Evolutionary conservation across 2,888 invertebrate genomes (phyloP).

Genomic region (Apodemia hepburni): DNA sequence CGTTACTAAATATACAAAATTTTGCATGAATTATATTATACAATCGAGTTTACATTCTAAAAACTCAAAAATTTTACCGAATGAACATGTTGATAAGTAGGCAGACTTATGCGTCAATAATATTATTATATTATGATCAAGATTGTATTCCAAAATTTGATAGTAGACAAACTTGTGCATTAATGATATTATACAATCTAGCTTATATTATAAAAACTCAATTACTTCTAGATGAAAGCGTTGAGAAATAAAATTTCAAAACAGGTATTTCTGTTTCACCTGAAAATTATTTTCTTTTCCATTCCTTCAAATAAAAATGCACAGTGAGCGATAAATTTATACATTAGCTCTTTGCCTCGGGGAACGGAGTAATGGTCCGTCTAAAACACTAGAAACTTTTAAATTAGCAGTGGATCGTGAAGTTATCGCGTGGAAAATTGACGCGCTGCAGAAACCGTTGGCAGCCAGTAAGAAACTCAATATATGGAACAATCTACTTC

Average conservation of each 20-base stretch:
- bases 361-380: conserved; percentile 40
- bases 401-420: conserved; percentile 40
- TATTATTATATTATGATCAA: too few relatives aligned
- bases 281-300: conserved; percentile 22
- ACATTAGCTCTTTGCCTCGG: conserved; percentile 34
- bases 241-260: conserved; percentile 9
- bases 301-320: conserved; percentile 28
- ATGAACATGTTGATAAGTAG: too few relatives aligned
- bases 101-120: too few relatives aligned
- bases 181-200: too few relatives aligned
- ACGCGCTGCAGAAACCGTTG: conserved; percentile 34
- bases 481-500: conserved; percentile 14
- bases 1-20: too few relatives aligned
- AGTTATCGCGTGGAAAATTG: conserved; percentile 44
- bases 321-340: conserved; percentile 33
- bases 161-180: too few relatives aligned
- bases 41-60: too few relatives aligned
- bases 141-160: too few relatives aligned
- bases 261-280: conserved; percentile 17
- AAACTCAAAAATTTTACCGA: too few relatives aligned
- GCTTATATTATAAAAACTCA: too few relatives aligned
- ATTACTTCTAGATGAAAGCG: too few relatives aligned
- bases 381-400: conserved; percentile 39
- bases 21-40: too few relatives aligned
- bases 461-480: background rate